Percentiles rank a stretch among this genome's conserved stretches.
phyloP scores from a whole-genome alignment of 2,797 vertebrate species.

The Cyprinella venusta region DNA sequence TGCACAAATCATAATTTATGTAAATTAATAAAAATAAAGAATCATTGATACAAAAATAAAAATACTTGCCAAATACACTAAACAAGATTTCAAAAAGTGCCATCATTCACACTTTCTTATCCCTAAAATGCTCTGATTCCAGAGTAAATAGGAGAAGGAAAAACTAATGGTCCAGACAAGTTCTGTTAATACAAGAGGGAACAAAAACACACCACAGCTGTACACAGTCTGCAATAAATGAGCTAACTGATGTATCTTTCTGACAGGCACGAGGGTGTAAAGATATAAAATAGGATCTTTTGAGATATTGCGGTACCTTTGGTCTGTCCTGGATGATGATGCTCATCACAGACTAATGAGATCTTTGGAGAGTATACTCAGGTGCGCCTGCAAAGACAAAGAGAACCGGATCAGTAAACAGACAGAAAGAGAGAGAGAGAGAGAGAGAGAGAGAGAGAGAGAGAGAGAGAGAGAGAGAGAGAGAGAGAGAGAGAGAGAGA shows the following conservation, averaged over 20 bases:
- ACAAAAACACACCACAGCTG: conserved; percentile 25
- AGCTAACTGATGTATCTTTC: conserved; percentile 38
- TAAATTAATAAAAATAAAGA: not conserved
- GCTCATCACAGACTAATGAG: conserved; percentile 83
- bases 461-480: conserved; percentile 28
- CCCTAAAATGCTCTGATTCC: not conserved
- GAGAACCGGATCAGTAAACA: conserved; percentile 60
- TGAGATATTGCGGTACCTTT: conserved; percentile 76
- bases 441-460: conserved; percentile 10
- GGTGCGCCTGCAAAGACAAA: conserved; percentile 76
- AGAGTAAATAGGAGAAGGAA: not conserved
- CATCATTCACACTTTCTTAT: not conserved
- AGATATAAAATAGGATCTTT: conserved; percentile 57
- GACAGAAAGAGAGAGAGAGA: conserved; percentile 8
- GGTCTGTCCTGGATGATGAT: conserved; percentile 76
- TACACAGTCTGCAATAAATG: conserved; percentile 24
- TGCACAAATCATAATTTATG: not conserved
- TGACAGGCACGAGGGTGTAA: conserved; percentile 31
- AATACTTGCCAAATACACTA: not conserved
- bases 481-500: too few species aligned
- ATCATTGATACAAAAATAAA: too few species aligned
- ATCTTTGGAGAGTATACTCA: conserved; percentile 77
- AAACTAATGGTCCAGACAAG: not conserved
- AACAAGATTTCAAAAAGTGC: not conserved
- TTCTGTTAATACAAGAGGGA: conserved; percentile 31